Evolutionary conservation across 2,888 invertebrate species (phyloP).

Genomic region (Epistrophe eligans): DNA sequence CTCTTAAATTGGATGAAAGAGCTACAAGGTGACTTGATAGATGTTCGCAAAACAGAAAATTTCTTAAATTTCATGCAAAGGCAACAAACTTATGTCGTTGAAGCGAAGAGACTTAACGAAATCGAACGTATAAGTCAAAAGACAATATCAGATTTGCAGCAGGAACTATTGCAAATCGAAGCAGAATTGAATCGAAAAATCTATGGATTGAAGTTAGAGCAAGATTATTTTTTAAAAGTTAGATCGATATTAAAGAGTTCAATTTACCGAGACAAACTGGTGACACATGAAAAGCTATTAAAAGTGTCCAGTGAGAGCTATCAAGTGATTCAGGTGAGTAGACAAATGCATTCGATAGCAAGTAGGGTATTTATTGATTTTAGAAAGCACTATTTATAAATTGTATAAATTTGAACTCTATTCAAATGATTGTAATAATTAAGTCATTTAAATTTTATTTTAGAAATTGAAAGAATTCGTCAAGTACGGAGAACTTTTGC

Average conservation of each 20-base stretch:
- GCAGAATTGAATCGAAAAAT: slow-evolving; percentile 77
- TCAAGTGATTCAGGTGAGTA: slow-evolving; percentile 78
- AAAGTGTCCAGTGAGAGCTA: slow-evolving; percentile 79
- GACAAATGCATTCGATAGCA: neutral
- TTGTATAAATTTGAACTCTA: too few relatives aligned
- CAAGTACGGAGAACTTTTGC: slow-evolving; percentile 80
- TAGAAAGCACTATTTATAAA: too few relatives aligned
- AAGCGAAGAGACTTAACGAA: slow-evolving; percentile 78
- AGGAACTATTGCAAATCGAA: slow-evolving; percentile 77
- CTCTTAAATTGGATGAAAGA: slow-evolving; percentile 78
- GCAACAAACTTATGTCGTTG: slow-evolving; percentile 79
- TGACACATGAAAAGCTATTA: slow-evolving; percentile 79
- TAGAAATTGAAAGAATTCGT: slow-evolving; percentile 78
- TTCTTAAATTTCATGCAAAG: slow-evolving; percentile 79
- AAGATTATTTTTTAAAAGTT: slow-evolving; percentile 79
- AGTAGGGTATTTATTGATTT: neutral
- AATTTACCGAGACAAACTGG: slow-evolving; percentile 77
- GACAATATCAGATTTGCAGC: slow-evolving; percentile 76
- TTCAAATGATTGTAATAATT: too few relatives aligned
- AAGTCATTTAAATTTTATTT: neutral
- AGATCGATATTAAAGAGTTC: slow-evolving; percentile 79
- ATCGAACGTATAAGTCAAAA: slow-evolving; percentile 76
- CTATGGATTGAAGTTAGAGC: slow-evolving; percentile 79
- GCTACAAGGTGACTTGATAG: slow-evolving; percentile 78
- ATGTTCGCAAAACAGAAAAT: slow-evolving; percentile 80